Conservation (phyloP, 2,888 invertebrate species). For the Pristionchus mayeri region DNA sequence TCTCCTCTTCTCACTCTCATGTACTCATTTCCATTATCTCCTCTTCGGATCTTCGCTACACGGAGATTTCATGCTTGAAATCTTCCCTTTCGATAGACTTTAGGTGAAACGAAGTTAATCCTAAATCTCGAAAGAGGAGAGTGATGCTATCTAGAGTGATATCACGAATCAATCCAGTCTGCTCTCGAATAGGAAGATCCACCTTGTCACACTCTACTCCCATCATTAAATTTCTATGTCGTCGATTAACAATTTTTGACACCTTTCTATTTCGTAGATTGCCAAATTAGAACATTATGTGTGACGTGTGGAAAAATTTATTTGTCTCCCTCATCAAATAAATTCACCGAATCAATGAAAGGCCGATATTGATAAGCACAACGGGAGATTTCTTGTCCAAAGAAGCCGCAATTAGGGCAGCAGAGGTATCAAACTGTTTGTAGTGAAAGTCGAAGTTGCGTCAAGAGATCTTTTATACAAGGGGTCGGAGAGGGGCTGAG, state of each 20-base stretch:
- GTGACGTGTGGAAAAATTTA: not conserved
- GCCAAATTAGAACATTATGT: not conserved
- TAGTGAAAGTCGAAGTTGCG: not conserved
- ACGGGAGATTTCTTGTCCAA: no score
- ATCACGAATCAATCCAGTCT: not conserved
- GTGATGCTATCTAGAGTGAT: slow-evolving; percentile 25
- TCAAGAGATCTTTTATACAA: slow-evolving; percentile 1
- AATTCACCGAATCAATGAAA: no score
- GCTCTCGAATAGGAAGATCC: not conserved
- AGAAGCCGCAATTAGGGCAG: not conserved
- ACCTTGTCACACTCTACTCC: not conserved
- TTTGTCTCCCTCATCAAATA: no score
- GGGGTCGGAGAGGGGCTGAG: no score
- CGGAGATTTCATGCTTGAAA: not conserved
- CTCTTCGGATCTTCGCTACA: not conserved
- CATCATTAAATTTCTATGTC: not conserved
- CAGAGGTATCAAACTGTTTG: not conserved
- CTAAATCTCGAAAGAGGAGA: not conserved
- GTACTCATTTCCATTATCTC: not conserved
- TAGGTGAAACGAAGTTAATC: not conserved
- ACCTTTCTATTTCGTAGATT: not conserved
- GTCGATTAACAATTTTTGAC: not conserved
- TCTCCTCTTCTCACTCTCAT: not conserved
- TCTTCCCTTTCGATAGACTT: not conserved
- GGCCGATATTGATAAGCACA: no score